phyloP scores from a whole-genome alignment of 2,888 invertebrate genomes.

The Chrysotoxum bicinctum region DNA sequence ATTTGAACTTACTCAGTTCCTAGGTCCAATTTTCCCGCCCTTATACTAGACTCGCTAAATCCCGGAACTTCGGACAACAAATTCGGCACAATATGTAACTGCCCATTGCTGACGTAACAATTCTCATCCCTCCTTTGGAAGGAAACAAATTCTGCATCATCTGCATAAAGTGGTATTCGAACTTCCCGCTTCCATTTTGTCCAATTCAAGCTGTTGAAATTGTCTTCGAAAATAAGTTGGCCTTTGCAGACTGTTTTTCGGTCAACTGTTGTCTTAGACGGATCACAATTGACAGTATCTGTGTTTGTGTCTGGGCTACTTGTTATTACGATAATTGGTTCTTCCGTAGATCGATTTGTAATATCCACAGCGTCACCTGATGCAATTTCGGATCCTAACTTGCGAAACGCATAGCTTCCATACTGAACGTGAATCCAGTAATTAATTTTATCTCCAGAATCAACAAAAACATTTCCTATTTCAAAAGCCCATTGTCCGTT shows the following conservation, averaged over 20 bases:
- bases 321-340: background rate
- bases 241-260: slow-evolving; percentile 81
- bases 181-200: slow-evolving; percentile 84
- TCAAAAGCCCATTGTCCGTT: slow-evolving; percentile 83
- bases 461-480: slow-evolving; percentile 81
- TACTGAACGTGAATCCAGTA: slow-evolving; percentile 84
- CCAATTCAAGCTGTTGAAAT: slow-evolving; percentile 83
- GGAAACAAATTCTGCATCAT: slow-evolving; percentile 82
- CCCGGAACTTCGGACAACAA: slow-evolving; percentile 75
- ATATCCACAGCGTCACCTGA: background rate
- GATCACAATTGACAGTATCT: background rate
- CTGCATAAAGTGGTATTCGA: slow-evolving; percentile 82
- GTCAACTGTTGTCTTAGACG: slow-evolving; percentile 1
- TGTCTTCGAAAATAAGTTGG: slow-evolving; percentile 85
- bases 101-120: slow-evolving; percentile 77
- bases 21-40: slow-evolving; percentile 79
- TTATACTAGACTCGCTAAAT: slow-evolving; percentile 69
- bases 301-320: background rate
- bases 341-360: background rate
- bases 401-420: slow-evolving; percentile 32
- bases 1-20: slow-evolving; percentile 76
- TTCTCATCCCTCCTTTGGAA: slow-evolving; percentile 80
- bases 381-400: slow-evolving; percentile 14
- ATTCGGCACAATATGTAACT: slow-evolving; percentile 81
- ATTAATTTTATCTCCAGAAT: slow-evolving; percentile 83